These are phyloP conservation scores for Enteromius fasciolatus DNA, from an alignment of 2,797 vertebrate genomes.

Conservation along the genomic window DNA sequence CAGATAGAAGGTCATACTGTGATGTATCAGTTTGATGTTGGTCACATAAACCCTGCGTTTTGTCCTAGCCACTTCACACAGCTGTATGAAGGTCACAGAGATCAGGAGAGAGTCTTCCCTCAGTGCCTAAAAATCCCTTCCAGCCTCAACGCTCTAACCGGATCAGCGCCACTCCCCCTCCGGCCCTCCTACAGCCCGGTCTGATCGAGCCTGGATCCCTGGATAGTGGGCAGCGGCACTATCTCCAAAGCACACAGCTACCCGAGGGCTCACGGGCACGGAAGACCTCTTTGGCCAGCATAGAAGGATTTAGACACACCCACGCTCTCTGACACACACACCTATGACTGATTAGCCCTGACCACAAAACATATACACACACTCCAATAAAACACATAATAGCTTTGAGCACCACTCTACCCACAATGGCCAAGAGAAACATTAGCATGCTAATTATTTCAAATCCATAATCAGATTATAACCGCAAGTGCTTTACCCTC, in stretches of 20 bases:
- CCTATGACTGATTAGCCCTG: background rate
- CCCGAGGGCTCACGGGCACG: constrained; percentile 31
- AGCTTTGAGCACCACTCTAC: constrained; percentile 38
- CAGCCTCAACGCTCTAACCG: constrained; percentile 40
- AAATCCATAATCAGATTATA: constrained; percentile 43
- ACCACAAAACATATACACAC: background rate
- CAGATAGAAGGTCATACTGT: too few species aligned
- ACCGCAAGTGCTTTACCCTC: constrained; percentile 9
- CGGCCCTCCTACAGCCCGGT: constrained; percentile 11
- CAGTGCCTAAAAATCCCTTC: constrained; percentile 27
- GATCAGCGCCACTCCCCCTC: constrained; percentile 36
- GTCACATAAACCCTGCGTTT: background rate
- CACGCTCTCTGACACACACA: background rate
- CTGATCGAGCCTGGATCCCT: constrained; percentile 33
- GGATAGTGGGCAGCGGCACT: constrained; percentile 22
- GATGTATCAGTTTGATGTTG: too few species aligned
- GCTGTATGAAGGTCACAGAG: constrained; percentile 44
- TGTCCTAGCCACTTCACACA: constrained; percentile 10
- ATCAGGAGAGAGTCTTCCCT: constrained; percentile 12
- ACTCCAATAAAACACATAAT: constrained; percentile 28
- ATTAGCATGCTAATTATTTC: constrained; percentile 48
- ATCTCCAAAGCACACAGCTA: constrained; percentile 46
- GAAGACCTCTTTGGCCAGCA: constrained; percentile 35
- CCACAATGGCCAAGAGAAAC: constrained; percentile 54
- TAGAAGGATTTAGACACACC: constrained; percentile 44